Percentiles rank a stretch among this genome's conserved stretches.
Conservation (phyloP, 2,797 vertebrate species). For the Eleutherodactylus coqui region DNA sequence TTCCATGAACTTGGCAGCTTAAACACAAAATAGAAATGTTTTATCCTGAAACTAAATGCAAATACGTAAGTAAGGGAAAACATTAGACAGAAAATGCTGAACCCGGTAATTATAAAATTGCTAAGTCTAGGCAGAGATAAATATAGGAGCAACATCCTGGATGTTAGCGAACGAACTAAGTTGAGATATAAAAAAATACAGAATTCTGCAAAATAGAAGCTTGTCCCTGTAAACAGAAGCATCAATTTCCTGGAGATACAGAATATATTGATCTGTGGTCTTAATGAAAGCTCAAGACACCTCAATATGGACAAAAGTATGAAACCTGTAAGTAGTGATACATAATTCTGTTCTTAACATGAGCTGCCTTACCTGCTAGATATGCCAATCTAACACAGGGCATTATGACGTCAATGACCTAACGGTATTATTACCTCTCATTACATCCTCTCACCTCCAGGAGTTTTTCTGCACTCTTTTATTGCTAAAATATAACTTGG, state of each 20-base stretch:
- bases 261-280: background rate
- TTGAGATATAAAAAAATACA: background rate
- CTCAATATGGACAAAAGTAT: too few relatives aligned
- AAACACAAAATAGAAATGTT: background rate
- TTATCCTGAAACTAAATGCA: background rate
- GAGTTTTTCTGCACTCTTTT: too few relatives aligned
- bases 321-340: too few relatives aligned
- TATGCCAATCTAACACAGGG: too few relatives aligned
- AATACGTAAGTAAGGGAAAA: background rate
- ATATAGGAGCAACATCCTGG: background rate
- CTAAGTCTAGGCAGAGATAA: background rate
- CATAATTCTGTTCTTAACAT: too few relatives aligned
- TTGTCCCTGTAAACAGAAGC: background rate
- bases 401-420: too few relatives aligned
- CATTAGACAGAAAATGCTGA: slow-evolving; percentile 15
- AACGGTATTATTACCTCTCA: too few relatives aligned
- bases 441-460: too few relatives aligned
- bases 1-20: background rate
- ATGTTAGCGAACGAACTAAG: background rate
- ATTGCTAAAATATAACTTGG: too few relatives aligned
- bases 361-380: too few relatives aligned
- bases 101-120: slow-evolving; percentile 19
- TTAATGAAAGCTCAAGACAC: background rate
- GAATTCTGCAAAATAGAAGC: background rate
- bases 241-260: background rate